Conservation (phyloP, 2,888 invertebrate genomes). For the Prenolepis imparis region DNA sequence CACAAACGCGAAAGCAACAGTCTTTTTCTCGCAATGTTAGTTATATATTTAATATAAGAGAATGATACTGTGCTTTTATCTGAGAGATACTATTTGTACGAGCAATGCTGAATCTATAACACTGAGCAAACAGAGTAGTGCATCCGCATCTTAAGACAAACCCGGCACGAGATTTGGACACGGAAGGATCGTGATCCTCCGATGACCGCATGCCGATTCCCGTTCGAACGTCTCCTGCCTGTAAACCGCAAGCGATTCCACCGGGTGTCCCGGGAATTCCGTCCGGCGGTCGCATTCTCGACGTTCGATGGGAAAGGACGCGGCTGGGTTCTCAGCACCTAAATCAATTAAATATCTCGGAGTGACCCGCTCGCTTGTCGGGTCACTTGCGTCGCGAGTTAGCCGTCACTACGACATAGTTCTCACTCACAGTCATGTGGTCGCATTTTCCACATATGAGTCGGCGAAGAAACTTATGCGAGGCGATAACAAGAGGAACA, state of each 20-base stretch:
- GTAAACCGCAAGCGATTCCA: slow-evolving; percentile 72
- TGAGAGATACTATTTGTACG: not conserved
- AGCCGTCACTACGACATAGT: slow-evolving; percentile 28
- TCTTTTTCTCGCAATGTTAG: not conserved
- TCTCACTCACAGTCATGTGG: slow-evolving; percentile 1
- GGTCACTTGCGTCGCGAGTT: slow-evolving; percentile 57
- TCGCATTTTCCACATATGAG: slow-evolving; percentile 14
- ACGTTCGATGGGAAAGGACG: slow-evolving; percentile 76
- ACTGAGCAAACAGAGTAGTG: slow-evolving; percentile 18
- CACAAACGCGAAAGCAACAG: not conserved
- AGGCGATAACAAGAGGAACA: not conserved
- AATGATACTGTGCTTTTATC: not conserved
- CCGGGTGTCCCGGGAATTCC: slow-evolving; percentile 78
- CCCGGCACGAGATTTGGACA: slow-evolving; percentile 6
- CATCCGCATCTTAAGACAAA: slow-evolving; percentile 37
- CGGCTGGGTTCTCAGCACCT: slow-evolving; percentile 69
- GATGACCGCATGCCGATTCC: slow-evolving; percentile 72
- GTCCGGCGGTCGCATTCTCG: slow-evolving; percentile 79
- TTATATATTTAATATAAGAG: not conserved
- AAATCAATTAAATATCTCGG: slow-evolving; percentile 83
- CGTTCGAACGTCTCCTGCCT: slow-evolving; percentile 47
- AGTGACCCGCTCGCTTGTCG: slow-evolving; percentile 57
- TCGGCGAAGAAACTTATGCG: slow-evolving; percentile 2
- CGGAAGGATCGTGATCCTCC: slow-evolving; percentile 40
- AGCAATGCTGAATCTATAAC: slow-evolving; percentile 16